Evolutionary conservation across 1,140 invertebrate species (phyloP).

Genomic region (Metopolophium dirhodum): DNA sequence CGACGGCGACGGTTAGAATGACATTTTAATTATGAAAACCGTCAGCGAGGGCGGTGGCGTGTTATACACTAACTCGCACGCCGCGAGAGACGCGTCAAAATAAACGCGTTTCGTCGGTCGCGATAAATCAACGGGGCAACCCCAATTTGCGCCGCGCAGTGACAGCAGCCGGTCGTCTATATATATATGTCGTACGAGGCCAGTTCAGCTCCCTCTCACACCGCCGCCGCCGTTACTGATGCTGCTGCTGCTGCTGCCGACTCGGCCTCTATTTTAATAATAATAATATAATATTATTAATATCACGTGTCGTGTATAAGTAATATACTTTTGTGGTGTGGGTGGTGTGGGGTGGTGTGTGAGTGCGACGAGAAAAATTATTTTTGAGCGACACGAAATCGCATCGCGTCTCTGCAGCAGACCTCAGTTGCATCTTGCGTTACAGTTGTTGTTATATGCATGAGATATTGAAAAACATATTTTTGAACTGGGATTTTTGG

Average conservation of each 20-base stretch:
- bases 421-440: too few relatives aligned
- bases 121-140: conserved; percentile 55
- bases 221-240: neutral
- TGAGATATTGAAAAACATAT: too few relatives aligned
- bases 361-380: neutral
- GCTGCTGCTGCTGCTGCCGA: neutral
- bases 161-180: conserved; percentile 42
- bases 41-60: conserved; percentile 36
- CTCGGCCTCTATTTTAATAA: neutral
- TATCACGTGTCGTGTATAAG: neutral
- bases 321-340: neutral
- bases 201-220: neutral
- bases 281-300: neutral
- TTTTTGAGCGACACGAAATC: neutral
- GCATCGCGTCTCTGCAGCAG: neutral
- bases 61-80: neutral
- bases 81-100: conserved; percentile 23
- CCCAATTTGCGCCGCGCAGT: conserved; percentile 39
- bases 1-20: conserved; percentile 40
- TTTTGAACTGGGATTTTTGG: too few relatives aligned
- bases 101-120: conserved; percentile 35
- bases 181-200: neutral
- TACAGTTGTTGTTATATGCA: too few relatives aligned
- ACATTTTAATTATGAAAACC: conserved; percentile 57
- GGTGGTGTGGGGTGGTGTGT: too few relatives aligned